Base-by-base conservation (phyloP, 92 coral and sea anemone genomes). In the Micromussa lordhowensis region DNA sequence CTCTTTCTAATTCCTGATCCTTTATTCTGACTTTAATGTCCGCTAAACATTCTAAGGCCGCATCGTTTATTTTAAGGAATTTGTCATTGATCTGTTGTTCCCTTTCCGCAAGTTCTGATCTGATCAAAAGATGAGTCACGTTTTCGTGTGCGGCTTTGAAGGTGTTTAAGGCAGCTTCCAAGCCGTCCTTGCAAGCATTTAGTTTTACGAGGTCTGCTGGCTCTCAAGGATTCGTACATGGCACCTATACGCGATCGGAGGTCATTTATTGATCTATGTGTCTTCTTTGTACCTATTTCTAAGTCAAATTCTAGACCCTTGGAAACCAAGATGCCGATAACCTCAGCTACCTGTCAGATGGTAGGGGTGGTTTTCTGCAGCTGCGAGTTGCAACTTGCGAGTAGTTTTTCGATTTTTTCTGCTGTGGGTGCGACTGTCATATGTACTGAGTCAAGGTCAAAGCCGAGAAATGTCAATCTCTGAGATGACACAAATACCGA, bases 241-340 rank as follows among this genome's bases (percentile, higher is more conserved):
- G 71, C 51, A 19, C 10, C 71, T 21, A 80, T 57, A 14, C 53
- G 73, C 9, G 72, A 80, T 59, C 32, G 49, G n/a, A 80, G 28
- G 17, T 59, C 72, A 18, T 57, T 80, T 14, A 35, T 21, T 34
- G 54, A 30, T 80, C 73, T 58, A 89, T n/a, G n/a, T n/a, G n/a
- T n/a, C n/a, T n/a, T n/a, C n/a, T n/a, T n/a, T n/a, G n/a, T n/a
- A n/a, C n/a, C n/a, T n/a, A n/a, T n/a, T n/a, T n/a, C n/a, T n/a
- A n/a, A n/a, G n/a, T n/a, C n/a, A n/a, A n/a, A n/a, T 80, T 89
- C 79, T 29, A 90, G 90, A 22, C 92, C 90, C 32, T 89, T 89
- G 5, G 95, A 92, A 18, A 92, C 92, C 68, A 88, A 40, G 35
- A 86, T 80, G 59, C 92, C 94, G 58, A 92, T 88, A 40, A 88